Conservation (phyloP, 2,113 vertebrate species). For the Microtus richardsoni region DNA sequence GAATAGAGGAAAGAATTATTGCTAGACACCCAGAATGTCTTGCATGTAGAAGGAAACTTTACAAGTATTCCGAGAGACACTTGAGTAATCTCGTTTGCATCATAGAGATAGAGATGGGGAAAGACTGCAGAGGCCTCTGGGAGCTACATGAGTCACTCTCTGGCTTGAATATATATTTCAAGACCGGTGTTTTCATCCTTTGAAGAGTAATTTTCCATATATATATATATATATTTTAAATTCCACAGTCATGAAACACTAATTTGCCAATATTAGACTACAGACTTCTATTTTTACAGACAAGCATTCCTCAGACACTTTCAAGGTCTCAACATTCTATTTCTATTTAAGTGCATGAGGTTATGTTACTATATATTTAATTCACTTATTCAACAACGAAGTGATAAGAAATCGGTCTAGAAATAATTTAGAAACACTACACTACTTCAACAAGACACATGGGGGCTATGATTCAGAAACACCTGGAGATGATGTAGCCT, state of each 20-base stretch:
- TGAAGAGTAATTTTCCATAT: neutral
- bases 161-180: neutral
- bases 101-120: slow-evolving; percentile 28
- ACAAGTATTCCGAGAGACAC: neutral
- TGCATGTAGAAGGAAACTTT: neutral
- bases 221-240: neutral
- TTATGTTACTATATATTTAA: neutral
- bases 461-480: neutral
- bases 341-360: neutral
- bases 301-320: neutral
- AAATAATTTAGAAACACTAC: neutral
- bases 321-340: neutral
- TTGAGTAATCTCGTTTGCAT: neutral
- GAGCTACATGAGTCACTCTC: neutral
- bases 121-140: neutral
- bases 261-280: neutral
- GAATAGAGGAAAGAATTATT: slow-evolving; percentile 41
- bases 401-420: neutral
- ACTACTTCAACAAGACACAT: neutral
- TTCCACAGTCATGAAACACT: neutral
- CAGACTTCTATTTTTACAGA: neutral
- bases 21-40: neutral
- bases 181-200: neutral
- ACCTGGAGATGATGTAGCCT: neutral
- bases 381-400: neutral